Base-by-base conservation (phyloP, 2,113 vertebrate species). In the Carlito syrichta region DNA sequence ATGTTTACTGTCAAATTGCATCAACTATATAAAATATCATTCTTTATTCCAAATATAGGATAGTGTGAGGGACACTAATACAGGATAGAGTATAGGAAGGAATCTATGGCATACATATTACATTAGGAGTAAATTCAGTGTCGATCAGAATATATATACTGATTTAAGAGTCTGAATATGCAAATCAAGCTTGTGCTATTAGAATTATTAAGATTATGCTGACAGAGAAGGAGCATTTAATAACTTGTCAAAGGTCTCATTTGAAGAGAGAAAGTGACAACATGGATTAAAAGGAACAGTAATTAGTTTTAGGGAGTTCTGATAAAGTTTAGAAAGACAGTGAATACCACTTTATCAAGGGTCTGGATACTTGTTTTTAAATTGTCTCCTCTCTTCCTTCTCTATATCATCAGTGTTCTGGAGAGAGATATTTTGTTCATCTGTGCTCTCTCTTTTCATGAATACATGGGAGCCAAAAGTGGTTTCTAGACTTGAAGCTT, bases 1-100 rank as follows among this genome's bases (percentile, higher is more conserved):
- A 66, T 98, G 77, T 93, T 78, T 78, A 73, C 54, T 97, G 11
- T 96, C 73, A 97, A 97, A 97, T 90, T 74, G 30, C 45, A 97
- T 43, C 54, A 76, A 71, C 45, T 94, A 13, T 43, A 25, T 94
- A 58, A 96, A 95, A 95, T 91, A 85, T 19, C 12, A 92, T 94
- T 95, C 88, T 43, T 77, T 91, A 0, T 91, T 76, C 81, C 68
- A 97, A 88, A 76, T 87, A 11, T 73, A 73, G 32, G 71, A 71
- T 38, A 56, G 78, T 86, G 30, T 30, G 71, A 87, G 66, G 68
- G 0, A 14, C 69, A 13, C 2, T 22, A 60, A 81, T 86, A 32
- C 7, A 71, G 20, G 17, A 60, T 92, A 54, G n/a, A 74, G 25
- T n/a, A 78, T 3, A 74, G 50, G n/a, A 95, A 91, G 8, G 5